Evolutionary conservation across 1,140 invertebrate genomes (phyloP), one percentile per base, ranked within the genome.

Genomic region (Phthorimaea operculella): DNA sequence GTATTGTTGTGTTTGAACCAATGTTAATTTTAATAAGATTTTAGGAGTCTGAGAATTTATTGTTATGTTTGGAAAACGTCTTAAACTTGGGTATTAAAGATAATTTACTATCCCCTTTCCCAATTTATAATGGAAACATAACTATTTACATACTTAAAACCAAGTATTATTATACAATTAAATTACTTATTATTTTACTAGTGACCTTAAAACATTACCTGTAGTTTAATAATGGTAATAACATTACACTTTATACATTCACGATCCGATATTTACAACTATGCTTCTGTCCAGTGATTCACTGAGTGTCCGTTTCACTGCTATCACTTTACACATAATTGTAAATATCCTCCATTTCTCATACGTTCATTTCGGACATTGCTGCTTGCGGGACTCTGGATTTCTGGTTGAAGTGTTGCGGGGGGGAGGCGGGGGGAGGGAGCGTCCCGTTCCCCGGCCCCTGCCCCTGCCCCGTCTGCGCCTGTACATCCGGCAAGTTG

Each of bases 281-380:
- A 79, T 84, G 79, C 55, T 49, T 62, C 21, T 42, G 48, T 58
- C 56, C 50, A 55, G 57, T 58, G 48, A 52, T 57, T 59, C 55
- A 58, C 55, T 49, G 52, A 65, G 68, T 66, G 68, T 63, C 59
- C 70, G 63, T 56, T 33, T 50, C 48, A 50, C 60, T 48, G 58
- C 59, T 53, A 66, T 70, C 76, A 82, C 76, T 77, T 81, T 82
- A 85, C 60, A 85, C 82, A 81, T 85, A 85, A 82, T 85, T 85
- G 79, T 85, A 85, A 85, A 85, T 85, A 85, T 85, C 82, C 55
- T 85, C 82, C 74, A 85, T 85, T 63, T 85, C 82, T 94, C 92
- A 94, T 90, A 93, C 92, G 66, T 92, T 89, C 92, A 94, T 94
- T 83, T 94, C 92, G 52, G 90, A 92, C 83, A 93, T 93, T 12